These are phyloP conservation scores for Paedocypris sp. DNA, from an alignment of 2,113 vertebrate species.

Conservation along the genomic window DNA sequence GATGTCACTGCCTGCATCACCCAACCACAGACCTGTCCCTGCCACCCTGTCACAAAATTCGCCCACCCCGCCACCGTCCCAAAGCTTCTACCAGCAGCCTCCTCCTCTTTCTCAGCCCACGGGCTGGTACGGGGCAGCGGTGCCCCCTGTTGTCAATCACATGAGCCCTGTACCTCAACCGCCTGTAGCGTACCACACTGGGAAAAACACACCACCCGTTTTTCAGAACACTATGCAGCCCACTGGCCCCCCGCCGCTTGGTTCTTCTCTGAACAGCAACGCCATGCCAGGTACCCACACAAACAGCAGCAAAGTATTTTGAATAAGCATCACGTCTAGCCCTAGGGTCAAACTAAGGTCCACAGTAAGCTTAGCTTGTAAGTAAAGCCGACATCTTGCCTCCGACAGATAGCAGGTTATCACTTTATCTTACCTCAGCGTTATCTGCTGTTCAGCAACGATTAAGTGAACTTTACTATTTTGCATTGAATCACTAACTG, in stretches of 20 bases:
- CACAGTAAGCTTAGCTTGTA: too few species aligned
- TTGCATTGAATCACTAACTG: too few species aligned
- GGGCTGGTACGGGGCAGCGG: conserved; percentile 64
- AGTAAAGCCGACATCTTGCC: too few species aligned
- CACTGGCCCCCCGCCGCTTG: conserved; percentile 51
- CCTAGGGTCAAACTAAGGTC: too few species aligned
- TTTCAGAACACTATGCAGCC: conserved; percentile 61
- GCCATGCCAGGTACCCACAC: conserved; percentile 42
- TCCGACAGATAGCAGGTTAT: too few species aligned
- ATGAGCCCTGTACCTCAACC: conserved; percentile 38
- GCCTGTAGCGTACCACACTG: conserved; percentile 54
- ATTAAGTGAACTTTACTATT: too few species aligned
- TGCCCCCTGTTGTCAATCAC: conserved; percentile 51
- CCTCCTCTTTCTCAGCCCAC: conserved; percentile 55
- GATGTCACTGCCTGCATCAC: conserved; percentile 48
- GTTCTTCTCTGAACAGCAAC: conserved; percentile 42
- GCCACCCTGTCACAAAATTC: conserved; percentile 55
- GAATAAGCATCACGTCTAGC: too few species aligned
- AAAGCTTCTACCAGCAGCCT: conserved; percentile 55
- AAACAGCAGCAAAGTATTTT: too few species aligned
- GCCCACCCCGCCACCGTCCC: conserved; percentile 55
- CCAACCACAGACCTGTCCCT: conserved; percentile 38
- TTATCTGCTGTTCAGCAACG: too few species aligned
- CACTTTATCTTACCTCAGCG: too few species aligned
- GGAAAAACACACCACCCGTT: conserved; percentile 48